These are phyloP conservation scores for Pseudopipra pipra DNA, from an alignment of 2,113 vertebrate genomes.

Conservation along the genomic window DNA sequence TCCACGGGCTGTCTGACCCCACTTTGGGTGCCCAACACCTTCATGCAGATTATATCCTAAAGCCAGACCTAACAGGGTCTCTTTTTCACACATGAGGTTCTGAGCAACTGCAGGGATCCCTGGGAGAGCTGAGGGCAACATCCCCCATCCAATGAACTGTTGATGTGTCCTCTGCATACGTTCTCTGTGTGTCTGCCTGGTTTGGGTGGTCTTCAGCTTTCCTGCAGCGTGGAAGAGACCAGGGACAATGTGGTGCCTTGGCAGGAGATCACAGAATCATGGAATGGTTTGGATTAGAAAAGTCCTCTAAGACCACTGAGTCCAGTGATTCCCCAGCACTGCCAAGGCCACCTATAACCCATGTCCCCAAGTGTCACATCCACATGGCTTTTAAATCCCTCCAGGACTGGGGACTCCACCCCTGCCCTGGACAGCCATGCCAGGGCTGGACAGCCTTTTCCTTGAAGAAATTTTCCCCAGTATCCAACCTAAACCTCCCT, in stretches of 20 bases:
- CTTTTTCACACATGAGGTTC: fast-evolving
- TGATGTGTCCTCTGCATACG: background rate
- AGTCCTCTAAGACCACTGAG: too few species aligned
- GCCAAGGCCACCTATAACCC: background rate
- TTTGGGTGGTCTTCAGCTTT: too few species aligned
- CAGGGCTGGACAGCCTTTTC: background rate
- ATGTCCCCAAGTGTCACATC: background rate
- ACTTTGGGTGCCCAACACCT: too few species aligned
- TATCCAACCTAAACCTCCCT: fast-evolving
- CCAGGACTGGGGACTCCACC: background rate
- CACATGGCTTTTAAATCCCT: background rate
- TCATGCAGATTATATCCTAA: background rate
- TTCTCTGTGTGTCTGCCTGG: fast-evolving
- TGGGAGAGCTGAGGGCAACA: background rate
- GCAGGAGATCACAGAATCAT: background rate
- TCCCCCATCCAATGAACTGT: fast-evolving
- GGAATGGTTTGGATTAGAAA: background rate
- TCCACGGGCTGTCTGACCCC: fast-evolving
- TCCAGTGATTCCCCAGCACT: background rate
- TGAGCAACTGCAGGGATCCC: background rate
- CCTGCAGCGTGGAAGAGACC: too few species aligned
- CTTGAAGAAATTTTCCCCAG: background rate
- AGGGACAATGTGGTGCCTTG: fast-evolving
- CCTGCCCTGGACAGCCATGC: background rate
- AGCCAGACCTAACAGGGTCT: background rate